phyloP scores from a whole-genome alignment of 1,140 invertebrate species.

The Drosophila tsacasi region DNA sequence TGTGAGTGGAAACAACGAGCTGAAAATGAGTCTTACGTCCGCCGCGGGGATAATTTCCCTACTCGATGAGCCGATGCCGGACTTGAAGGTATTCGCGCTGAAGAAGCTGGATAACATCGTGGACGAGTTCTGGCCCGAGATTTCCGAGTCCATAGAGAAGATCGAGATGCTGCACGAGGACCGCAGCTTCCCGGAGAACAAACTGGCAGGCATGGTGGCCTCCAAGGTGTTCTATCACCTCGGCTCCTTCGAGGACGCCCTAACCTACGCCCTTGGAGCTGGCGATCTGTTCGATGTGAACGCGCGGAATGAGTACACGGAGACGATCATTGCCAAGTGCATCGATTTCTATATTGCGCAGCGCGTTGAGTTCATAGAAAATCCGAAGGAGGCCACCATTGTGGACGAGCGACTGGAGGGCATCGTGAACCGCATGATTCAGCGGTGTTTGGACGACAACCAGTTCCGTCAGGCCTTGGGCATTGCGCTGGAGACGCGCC shows the following conservation, averaged over 20 bases:
- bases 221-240: conserved; percentile 99
- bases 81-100: conserved; percentile 96
- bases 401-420: conserved; percentile 96
- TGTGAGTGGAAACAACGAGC: conserved; percentile 52
- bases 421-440: conserved; percentile 99
- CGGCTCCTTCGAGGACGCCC: conserved; percentile 97
- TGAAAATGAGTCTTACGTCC: conserved; percentile 86
- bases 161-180: conserved; percentile 99
- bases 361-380: conserved; percentile 89
- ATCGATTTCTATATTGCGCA: conserved; percentile 98
- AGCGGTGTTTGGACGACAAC: conserved; percentile 96
- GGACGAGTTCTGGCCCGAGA: conserved; percentile 99
- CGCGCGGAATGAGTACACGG: conserved; percentile 96
- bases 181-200: conserved; percentile 93
- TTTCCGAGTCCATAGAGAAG: conserved; percentile 98
- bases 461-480: conserved; percentile 97
- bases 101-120: conserved; percentile 97
- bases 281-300: conserved; percentile 97
- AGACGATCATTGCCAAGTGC: conserved; percentile 98
- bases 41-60: conserved; percentile 97
- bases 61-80: conserved; percentile 96
- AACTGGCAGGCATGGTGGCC: conserved; percentile 97
- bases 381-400: conserved; percentile 88
- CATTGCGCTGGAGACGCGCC: conserved; percentile 96
- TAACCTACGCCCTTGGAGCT: conserved; percentile 97